These are phyloP conservation scores for Coreoperca whiteheadi DNA, from an alignment of 2,113 vertebrate species.

Conservation along the genomic window DNA sequence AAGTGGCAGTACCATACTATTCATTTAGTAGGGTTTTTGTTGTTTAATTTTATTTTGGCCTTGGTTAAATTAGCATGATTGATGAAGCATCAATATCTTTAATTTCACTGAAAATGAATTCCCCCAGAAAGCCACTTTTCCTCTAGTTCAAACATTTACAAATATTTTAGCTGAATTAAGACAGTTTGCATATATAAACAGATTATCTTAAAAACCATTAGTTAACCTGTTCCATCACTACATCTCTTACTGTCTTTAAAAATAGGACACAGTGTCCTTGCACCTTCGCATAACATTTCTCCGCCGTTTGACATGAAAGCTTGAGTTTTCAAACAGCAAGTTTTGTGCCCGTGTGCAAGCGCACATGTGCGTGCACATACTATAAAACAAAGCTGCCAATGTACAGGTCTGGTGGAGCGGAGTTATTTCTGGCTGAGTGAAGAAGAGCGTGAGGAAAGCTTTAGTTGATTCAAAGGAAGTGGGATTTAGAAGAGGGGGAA, in stretches of 20 bases:
- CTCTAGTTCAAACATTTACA: not conserved
- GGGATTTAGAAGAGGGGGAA: slow-evolving; percentile 61
- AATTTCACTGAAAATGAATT: not conserved
- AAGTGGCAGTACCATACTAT: not conserved
- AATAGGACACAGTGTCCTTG: slow-evolving; percentile 63
- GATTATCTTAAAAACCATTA: not conserved
- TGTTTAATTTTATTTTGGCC: not conserved
- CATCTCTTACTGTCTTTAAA: slow-evolving; percentile 16
- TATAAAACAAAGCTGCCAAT: slow-evolving; percentile 64
- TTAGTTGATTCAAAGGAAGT: slow-evolving; percentile 70
- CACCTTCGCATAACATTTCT: slow-evolving; percentile 38
- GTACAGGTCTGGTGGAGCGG: slow-evolving; percentile 52
- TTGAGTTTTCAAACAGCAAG: slow-evolving; percentile 49
- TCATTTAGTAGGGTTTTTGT: not conserved
- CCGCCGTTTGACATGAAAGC: slow-evolving; percentile 45
- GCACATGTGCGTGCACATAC: slow-evolving; percentile 23
- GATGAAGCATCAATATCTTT: not conserved
- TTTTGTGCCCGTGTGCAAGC: slow-evolving; percentile 20
- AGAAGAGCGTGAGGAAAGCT: slow-evolving; percentile 60
- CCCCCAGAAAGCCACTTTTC: not conserved
- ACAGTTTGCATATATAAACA: not conserved
- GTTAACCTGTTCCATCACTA: slow-evolving; percentile 8
- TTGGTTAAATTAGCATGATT: not conserved
- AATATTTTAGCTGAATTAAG: not conserved
- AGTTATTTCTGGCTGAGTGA: slow-evolving; percentile 74